Percentiles rank a stretch among this genome's conserved stretches.
phyloP scores from a whole-genome alignment of 2,888 invertebrate genomes.

The Scrobipalpa costella region DNA sequence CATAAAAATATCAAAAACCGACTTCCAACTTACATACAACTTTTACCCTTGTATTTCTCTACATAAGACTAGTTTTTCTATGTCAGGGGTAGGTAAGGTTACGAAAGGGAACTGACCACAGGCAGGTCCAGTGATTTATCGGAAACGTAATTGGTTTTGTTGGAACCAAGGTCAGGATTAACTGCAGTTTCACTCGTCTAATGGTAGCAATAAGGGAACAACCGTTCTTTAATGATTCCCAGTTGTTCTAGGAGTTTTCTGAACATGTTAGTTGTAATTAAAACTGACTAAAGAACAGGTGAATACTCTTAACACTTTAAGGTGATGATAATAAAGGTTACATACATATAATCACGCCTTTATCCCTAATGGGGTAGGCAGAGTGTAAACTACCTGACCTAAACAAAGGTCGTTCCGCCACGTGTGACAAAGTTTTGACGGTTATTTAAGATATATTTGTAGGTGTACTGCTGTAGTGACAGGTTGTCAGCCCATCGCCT shows the following conservation, averaged over 20 bases:
- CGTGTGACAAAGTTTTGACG: too few species aligned
- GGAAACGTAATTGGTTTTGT: slow-evolving; percentile 71
- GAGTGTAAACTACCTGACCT: too few species aligned
- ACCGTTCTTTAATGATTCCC: slow-evolving; percentile 52
- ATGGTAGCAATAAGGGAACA: slow-evolving; percentile 58
- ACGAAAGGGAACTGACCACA: slow-evolving; percentile 31
- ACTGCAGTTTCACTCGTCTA: slow-evolving; percentile 66
- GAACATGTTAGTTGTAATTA: neutral
- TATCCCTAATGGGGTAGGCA: too few species aligned
- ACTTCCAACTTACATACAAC: neutral
- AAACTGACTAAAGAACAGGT: neutral
- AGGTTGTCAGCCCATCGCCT: too few species aligned
- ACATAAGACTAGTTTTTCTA: neutral
- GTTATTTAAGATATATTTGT: too few species aligned
- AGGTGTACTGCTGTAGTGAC: too few species aligned
- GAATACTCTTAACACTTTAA: neutral
- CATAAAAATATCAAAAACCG: slow-evolving; percentile 27
- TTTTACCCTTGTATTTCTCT: slow-evolving; percentile 19
- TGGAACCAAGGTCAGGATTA: slow-evolving; percentile 65
- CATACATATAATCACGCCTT: too few species aligned
- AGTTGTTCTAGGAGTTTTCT: slow-evolving; percentile 12
- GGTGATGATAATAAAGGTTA: too few species aligned
- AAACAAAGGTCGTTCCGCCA: too few species aligned
- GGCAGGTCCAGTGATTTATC: slow-evolving; percentile 65
- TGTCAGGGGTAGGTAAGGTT: neutral